These are phyloP conservation scores for Sinocyclocheilus grahami DNA, from an alignment of 2,113 vertebrate species.

Conservation along the genomic window DNA sequence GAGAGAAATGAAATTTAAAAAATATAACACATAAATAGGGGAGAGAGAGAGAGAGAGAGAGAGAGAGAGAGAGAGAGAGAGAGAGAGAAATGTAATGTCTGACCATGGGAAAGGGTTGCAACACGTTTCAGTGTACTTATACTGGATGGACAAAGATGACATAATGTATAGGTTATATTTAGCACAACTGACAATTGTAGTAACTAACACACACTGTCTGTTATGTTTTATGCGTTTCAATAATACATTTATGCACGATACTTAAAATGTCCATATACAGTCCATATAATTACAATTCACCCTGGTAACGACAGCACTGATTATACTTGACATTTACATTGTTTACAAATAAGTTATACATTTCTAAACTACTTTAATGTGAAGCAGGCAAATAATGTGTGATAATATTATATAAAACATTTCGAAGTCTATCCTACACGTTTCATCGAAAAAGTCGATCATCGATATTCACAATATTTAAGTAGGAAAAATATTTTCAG, in stretches of 20 bases:
- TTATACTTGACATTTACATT: background rate
- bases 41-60: background rate
- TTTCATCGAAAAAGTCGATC: too few relatives aligned
- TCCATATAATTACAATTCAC: background rate
- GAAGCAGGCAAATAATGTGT: background rate
- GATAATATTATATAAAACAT: background rate
- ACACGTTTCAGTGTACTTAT: background rate
- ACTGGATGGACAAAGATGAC: background rate
- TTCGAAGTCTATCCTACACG: background rate
- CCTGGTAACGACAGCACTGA: background rate
- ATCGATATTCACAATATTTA: background rate
- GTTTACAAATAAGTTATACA: background rate
- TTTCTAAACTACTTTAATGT: background rate
- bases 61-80: too few relatives aligned
- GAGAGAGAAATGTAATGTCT: background rate
- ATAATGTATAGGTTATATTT: background rate
- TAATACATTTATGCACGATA: background rate
- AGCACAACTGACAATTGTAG: background rate
- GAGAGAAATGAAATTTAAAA: too few relatives aligned
- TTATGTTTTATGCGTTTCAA: background rate
- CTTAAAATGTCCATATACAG: background rate
- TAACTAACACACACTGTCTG: background rate
- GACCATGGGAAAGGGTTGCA: background rate
- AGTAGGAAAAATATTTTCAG: background rate
- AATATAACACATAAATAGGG: too few relatives aligned